These are phyloP conservation scores for Geococcyx californianus DNA, from an alignment of 2,113 vertebrate species.

Conservation along the genomic window DNA sequence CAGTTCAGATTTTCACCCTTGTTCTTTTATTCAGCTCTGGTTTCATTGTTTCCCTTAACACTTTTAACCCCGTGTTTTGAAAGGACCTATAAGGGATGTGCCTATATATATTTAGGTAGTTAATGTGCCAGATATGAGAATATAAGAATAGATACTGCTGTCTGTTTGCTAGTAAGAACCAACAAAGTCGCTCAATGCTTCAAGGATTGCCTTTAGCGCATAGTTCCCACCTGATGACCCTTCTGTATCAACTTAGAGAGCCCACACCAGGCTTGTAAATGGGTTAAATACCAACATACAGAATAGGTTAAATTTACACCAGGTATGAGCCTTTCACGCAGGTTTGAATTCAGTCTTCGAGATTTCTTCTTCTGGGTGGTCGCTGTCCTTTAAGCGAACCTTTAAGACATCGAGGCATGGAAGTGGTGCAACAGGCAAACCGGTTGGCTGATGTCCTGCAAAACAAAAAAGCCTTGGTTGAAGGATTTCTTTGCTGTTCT, in stretches of 20 bases:
- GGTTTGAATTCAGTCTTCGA: neutral
- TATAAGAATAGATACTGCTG: neutral
- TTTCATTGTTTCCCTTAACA: neutral
- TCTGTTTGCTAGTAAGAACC: neutral
- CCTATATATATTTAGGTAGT: neutral
- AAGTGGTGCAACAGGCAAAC: neutral
- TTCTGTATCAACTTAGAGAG: fast-evolving
- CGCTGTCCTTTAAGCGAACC: neutral
- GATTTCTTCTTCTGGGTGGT: neutral
- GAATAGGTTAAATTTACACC: neutral
- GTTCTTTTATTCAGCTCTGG: neutral
- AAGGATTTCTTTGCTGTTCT: neutral
- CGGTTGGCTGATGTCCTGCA: neutral
- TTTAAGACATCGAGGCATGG: neutral
- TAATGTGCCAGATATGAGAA: neutral
- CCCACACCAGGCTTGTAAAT: neutral
- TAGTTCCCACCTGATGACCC: neutral
- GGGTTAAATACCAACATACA: neutral
- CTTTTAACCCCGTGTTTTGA: neutral
- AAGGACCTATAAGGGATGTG: neutral
- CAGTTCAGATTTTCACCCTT: neutral
- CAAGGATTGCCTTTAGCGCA: neutral
- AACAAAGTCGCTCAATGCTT: neutral
- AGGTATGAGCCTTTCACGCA: neutral
- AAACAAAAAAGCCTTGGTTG: neutral